phyloP scores from a whole-genome alignment of 2,888 invertebrate species.

The Alloplasta piceator region DNA sequence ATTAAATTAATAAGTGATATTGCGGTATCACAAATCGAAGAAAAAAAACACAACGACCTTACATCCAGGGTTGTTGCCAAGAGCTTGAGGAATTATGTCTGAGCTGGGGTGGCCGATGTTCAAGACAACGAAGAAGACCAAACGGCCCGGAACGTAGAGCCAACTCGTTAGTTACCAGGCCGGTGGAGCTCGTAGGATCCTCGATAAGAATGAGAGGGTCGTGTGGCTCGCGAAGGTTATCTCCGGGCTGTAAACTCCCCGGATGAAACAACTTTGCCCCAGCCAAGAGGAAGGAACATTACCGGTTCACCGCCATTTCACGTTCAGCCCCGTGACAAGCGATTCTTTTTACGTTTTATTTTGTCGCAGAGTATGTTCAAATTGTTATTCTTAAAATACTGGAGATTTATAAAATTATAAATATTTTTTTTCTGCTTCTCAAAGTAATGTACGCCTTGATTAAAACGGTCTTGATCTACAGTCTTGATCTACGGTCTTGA shows the following conservation, averaged over 20 bases:
- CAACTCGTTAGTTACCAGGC: slow-evolving; percentile 79
- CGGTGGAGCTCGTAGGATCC: slow-evolving; percentile 73
- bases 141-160: slow-evolving; percentile 72
- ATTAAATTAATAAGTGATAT: slow-evolving; percentile 4
- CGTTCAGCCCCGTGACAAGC: background rate
- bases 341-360: slow-evolving; percentile 9
- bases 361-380: background rate
- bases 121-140: slow-evolving; percentile 60
- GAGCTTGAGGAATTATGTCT: slow-evolving; percentile 44
- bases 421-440: too few species aligned
- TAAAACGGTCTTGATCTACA: too few species aligned
- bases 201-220: slow-evolving; percentile 79
- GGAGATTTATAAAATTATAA: too few species aligned
- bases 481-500: too few species aligned
- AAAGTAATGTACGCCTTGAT: too few species aligned
- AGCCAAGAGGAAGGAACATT: slow-evolving; percentile 54
- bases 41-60: slow-evolving; percentile 15
- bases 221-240: slow-evolving; percentile 76
- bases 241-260: slow-evolving; percentile 79
- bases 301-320: slow-evolving; percentile 19
- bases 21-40: slow-evolving; percentile 1
- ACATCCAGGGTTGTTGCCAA: background rate
- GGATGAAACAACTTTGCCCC: slow-evolving; percentile 76
- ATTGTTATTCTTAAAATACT: too few species aligned
- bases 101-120: slow-evolving; percentile 11